Conservation (phyloP, 2,113 vertebrate genomes). For the Eonycteris spelaea region DNA sequence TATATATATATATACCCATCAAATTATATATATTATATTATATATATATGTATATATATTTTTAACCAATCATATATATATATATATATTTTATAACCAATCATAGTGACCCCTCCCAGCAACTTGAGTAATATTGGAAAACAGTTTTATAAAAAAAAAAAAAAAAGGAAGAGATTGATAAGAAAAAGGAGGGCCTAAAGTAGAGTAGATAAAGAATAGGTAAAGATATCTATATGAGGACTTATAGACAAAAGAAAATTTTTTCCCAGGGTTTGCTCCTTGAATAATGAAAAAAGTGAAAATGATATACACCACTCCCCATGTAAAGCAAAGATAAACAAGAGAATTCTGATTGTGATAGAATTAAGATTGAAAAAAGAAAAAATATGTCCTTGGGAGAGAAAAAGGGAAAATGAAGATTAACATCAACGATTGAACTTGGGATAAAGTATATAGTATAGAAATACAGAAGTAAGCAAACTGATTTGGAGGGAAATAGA, state of each 20-base stretch:
- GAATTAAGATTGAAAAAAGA: not conserved
- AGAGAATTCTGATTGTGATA: not conserved
- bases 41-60: not conserved
- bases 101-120: not conserved
- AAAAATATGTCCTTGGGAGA: not conserved
- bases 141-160: not conserved
- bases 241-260: not conserved
- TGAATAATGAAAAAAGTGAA: not conserved
- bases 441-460: not conserved
- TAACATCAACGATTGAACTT: not conserved
- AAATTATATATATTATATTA: not conserved
- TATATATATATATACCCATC: too few relatives aligned
- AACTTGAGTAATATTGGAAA: not conserved
- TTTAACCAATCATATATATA: not conserved
- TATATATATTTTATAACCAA: not conserved
- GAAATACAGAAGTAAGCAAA: not conserved
- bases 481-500: not conserved
- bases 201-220: not conserved
- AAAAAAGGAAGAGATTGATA: not conserved
- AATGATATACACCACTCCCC: not conserved
- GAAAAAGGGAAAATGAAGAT: not conserved
- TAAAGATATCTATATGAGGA: not conserved
- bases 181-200: not conserved
- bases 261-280: not conserved
- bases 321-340: not conserved